Evolutionary conservation across 1,140 invertebrate species (phyloP), one percentile per base, ranked within the genome.

Genomic region (Elysia chlorotica): DNA sequence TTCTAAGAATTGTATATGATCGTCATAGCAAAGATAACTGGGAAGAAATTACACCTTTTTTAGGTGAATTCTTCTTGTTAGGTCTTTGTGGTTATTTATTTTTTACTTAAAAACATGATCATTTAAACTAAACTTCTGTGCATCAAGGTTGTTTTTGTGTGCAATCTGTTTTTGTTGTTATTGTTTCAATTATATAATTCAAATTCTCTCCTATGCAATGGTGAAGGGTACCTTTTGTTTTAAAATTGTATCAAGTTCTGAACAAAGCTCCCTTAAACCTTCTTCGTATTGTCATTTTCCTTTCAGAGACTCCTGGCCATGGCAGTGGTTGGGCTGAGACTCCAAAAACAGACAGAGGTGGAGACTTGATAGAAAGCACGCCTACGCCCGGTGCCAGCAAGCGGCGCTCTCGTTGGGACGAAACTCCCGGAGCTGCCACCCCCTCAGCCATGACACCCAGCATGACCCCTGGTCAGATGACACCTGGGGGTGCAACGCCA

Each of bases 281-380:
- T 21, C 23, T 28, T 35, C 21, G n/a, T 35, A 4, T 56, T 30
- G 6, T 23, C 2, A 54, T 23, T 23, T 35, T 25, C 56, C n/a
- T 56, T 74, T 73, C 35, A 92, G 96, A 98, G 89, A 99, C 96
- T 2, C 96, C 96, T 3, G 96, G 95, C 0, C 95, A 98, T 87
- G 93, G 91, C 53, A 96, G 96, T 23, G 99, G 98, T 93, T 89
- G 89, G 82, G 96, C 97, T 19, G 98, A 99, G 89, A 99, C 98
- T 0, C 98, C 98, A 0, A 92, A 95, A 73, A 96, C 96, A 0
- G 96, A 99, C 83, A 91, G 97, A 65, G 84, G 79, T 23, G 84
- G 79, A 10, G 85, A 87, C 56, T 73, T 86, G 6, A 87, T 87
- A 38, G 81, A 87, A 69, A 85, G 85, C 67, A 88, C 86, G 53